Conservation (phyloP, 2,888 invertebrate genomes). For the Sphinx pinastri region DNA sequence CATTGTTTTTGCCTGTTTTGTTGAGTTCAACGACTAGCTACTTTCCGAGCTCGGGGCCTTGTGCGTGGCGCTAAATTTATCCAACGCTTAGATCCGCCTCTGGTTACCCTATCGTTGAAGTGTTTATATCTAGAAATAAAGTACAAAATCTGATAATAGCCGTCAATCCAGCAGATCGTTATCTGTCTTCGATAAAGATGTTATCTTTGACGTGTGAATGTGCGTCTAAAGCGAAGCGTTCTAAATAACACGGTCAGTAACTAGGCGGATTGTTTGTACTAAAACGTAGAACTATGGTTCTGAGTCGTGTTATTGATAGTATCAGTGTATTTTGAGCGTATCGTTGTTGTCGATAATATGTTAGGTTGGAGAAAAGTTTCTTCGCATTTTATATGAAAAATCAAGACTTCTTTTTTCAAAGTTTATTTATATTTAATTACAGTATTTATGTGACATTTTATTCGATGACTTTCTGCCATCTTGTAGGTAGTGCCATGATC, state of each 20-base stretch:
- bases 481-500: too few relatives aligned
- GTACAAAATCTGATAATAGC: constrained; percentile 16
- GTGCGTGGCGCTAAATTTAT: constrained; percentile 15
- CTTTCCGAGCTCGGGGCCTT: constrained; percentile 20
- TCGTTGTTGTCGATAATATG: background rate
- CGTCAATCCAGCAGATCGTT: constrained; percentile 7
- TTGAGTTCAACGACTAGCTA: constrained; percentile 28
- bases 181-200: constrained; percentile 13
- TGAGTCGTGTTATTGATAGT: constrained; percentile 4
- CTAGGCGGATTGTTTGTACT: constrained; percentile 2
- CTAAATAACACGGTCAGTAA: constrained; percentile 7
- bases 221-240: background rate
- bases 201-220: constrained; percentile 14
- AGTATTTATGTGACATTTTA: too few relatives aligned
- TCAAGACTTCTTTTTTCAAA: too few relatives aligned
- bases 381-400: too few relatives aligned
- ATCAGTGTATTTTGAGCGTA: constrained; percentile 20
- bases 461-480: too few relatives aligned
- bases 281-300: background rate
- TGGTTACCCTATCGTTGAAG: background rate
- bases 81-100: constrained; percentile 8
- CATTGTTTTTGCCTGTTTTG: constrained; percentile 20
- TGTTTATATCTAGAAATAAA: constrained; percentile 20
- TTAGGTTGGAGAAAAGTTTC: too few relatives aligned
- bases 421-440: too few relatives aligned